A percentile compares a stretch with the other conserved stretches of the same genome.
These are phyloP conservation scores for Nanorana parkeri DNA, from an alignment of 2,113 vertebrate species.

Conservation along the genomic window DNA sequence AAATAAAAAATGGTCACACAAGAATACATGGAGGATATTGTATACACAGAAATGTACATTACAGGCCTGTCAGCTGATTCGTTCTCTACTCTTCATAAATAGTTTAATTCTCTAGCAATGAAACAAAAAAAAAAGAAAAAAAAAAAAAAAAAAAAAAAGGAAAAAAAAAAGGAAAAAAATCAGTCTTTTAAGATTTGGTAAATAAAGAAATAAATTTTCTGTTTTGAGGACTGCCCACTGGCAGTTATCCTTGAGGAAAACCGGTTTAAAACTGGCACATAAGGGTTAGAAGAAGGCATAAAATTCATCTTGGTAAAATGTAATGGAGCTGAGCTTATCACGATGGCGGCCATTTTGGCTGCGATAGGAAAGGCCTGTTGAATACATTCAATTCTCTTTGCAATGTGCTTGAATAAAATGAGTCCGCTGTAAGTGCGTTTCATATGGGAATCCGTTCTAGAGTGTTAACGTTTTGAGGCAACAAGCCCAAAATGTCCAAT, in stretches of 20 bases:
- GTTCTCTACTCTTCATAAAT: slow-evolving; percentile 26
- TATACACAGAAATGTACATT: slow-evolving; percentile 21
- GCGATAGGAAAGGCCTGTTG: background rate
- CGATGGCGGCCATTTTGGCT: background rate
- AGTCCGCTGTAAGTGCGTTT: background rate
- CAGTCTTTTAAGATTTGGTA: slow-evolving; percentile 13
- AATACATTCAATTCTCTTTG: slow-evolving; percentile 49
- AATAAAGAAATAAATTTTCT: background rate
- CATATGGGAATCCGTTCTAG: background rate
- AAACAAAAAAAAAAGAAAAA: slow-evolving; percentile 1
- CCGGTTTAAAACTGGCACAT: slow-evolving; percentile 48
- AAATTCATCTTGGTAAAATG: slow-evolving; percentile 33
- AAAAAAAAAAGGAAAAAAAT: background rate
- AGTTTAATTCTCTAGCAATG: background rate
- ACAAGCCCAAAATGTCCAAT: too few relatives aligned
- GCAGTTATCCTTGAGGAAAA: slow-evolving; percentile 24
- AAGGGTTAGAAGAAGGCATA: slow-evolving; percentile 50
- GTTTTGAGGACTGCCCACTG: slow-evolving; percentile 7
- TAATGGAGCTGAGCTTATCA: background rate
- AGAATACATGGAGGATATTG: background rate
- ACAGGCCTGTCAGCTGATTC: slow-evolving; percentile 5
- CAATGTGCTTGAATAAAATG: slow-evolving; percentile 7
- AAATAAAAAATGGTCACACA: background rate
- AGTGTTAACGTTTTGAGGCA: background rate
- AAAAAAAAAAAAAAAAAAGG: background rate